Base-by-base conservation (phyloP, 2,888 invertebrate genomes). In the Pediacus dermestoides region DNA sequence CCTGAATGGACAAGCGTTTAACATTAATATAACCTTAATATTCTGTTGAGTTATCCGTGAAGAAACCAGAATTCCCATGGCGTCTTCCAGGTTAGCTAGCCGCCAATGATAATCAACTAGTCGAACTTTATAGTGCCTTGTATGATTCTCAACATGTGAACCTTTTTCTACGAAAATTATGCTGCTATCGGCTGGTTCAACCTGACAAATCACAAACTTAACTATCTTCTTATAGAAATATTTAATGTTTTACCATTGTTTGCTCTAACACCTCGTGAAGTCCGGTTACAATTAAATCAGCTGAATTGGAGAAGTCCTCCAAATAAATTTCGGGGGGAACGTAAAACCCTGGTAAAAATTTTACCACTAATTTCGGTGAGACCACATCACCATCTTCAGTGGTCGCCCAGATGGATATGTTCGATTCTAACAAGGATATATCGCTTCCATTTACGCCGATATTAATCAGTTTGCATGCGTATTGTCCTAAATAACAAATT, bases 211-310 rank as follows among this genome's bases (percentile, higher is more conserved):
- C 45, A 38, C 15, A 23, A 16, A 28, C n/a, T n/a, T n/a, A n/a
- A n/a, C n/a, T n/a, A n/a, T n/a, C n/a, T n/a, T n/a, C n/a, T n/a
- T 50, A 30, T 3, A 25, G 16, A 18, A 41, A n/a, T 13, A 16
- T 37, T 12, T 14, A 22, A 16, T 26, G 25, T 13, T 26, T 46
- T 62, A 76, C 76, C 61, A 70, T 64, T 28, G 80, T 63, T 58
- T 76, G 72, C 39, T 74, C 70, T 38, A 82, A 64, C 11, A 81
- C 75, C 55, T 71, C 67, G 28, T 74, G 71, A 34, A 79, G 61
- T 3, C 82, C 82, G 48, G 68, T 70, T 32, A 78, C 60, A 12
- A 63, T 55, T 25, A 78, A 44, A 21, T 54, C 54, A 2, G 57
- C 65, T 2, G 49, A 46, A 28, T 48, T 51, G 14, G 33, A 45